These are phyloP conservation scores for Thryonomys swinderianus DNA, from an alignment of 2,113 vertebrate genomes.

Conservation along the genomic window DNA sequence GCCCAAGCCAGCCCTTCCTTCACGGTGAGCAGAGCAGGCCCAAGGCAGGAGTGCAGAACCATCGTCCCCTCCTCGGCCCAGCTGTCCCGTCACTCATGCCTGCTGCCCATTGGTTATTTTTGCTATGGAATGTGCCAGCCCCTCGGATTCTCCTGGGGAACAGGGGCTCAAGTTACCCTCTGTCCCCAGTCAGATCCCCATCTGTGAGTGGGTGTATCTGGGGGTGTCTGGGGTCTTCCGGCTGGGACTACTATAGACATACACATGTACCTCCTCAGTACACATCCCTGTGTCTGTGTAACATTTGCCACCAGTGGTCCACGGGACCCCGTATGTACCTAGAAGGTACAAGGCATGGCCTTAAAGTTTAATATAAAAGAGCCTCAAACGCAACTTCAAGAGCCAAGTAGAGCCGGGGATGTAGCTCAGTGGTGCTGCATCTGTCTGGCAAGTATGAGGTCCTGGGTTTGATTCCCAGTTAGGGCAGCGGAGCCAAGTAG, in stretches of 20 bases:
- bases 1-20: background rate
- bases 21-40: background rate
- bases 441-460: no score
- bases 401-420: background rate
- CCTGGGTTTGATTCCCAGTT: no score
- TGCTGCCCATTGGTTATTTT: constrained; percentile 86
- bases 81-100: constrained; percentile 89
- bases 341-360: background rate
- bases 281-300: rapidly evolving
- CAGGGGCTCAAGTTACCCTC: constrained; percentile 85
- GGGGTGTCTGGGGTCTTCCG: constrained; percentile 10
- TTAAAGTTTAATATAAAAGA: background rate
- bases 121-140: constrained; percentile 89
- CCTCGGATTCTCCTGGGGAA: constrained; percentile 84
- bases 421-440: no score
- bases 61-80: constrained; percentile 72
- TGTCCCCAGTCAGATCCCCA: constrained; percentile 63
- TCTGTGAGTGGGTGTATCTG: constrained; percentile 68
- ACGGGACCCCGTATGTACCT: background rate
- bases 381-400: background rate
- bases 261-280: background rate
- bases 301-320: background rate
- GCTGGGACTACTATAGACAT: background rate
- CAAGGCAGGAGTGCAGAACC: constrained; percentile 56
- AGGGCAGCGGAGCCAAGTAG: background rate